Base-by-base conservation (phyloP, 2,797 vertebrate genomes). In the Myotis pilosus region DNA sequence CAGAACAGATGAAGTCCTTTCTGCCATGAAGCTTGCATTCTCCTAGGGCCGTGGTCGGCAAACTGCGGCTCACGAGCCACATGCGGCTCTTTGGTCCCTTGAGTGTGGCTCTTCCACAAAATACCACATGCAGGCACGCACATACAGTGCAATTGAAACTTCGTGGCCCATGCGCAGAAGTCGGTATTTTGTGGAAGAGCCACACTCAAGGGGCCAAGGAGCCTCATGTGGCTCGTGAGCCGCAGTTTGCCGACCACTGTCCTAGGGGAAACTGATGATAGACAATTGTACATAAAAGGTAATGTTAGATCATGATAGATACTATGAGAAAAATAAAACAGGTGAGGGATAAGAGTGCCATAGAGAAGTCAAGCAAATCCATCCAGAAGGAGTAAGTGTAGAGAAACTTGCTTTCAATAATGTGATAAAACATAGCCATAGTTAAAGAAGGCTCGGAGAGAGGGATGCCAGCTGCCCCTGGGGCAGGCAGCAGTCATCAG, bases 261-360 rank as follows among this genome's bases (percentile, higher is more conserved):
- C 6, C 25, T 57, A 12, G 20, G 15, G 6, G 13, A 36, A 8
- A 84, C 23, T 38, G 23, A 28, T 0, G 11, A 17, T 23, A 30
- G 44, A 41, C 22, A 87, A 64, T 62, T 44, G 8, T 8, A 49
- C 16, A 36, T 74, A 51, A 62, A 71, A 36, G n/a, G 4, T 49
- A 80, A 5, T 53, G 30, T 8, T 69, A 74, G 11, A 36, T 78
- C 3, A 0, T 57, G 22, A 7, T 69, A 13, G 20, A 23, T 72
- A 44, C 5, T 69, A 51, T 33, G 16, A 28, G 47, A 55, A 87
- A 57, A 49, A 11, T 55, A 41, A 71, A 71, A 30, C 13, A 28
- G 2, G 10, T 85, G 6, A 41, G 3, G 3, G 1, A 2, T 41
- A 8, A 33, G 33, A 23, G 1, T 49, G 5, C 51, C 8, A 1